phyloP scores from a whole-genome alignment of 2,797 vertebrate genomes.

The Hybognathus amarus region DNA sequence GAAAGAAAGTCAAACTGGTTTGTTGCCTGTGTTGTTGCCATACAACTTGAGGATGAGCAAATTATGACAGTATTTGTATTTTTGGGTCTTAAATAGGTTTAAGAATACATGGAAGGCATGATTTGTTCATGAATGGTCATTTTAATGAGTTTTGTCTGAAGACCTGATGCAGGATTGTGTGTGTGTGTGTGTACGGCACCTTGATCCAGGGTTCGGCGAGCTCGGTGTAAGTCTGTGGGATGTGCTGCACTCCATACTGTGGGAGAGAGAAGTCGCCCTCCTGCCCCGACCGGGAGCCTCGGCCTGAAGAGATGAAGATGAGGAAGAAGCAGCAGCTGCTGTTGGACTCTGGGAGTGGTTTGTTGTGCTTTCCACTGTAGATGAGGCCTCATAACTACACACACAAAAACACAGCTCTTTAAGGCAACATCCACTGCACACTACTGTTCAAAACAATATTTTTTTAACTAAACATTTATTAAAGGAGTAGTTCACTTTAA shows the following conservation, averaged over 20 bases:
- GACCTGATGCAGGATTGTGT: background rate
- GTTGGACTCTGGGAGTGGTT: constrained; percentile 68
- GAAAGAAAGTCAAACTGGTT: background rate
- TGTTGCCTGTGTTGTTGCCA: background rate
- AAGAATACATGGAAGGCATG: background rate
- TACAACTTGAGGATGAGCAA: background rate
- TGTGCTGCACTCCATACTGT: constrained; percentile 86
- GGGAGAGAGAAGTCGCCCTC: constrained; percentile 82
- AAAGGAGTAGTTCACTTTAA: too few relatives aligned
- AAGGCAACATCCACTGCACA: background rate
- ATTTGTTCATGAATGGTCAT: background rate
- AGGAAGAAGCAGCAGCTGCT: constrained; percentile 67
- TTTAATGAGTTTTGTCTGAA: background rate
- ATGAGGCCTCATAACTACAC: constrained; percentile 81
- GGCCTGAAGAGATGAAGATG: constrained; percentile 67
- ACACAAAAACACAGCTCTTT: background rate
- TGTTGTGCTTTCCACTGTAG: constrained; percentile 78
- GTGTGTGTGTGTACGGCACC: constrained; percentile 63
- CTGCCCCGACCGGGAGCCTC: constrained; percentile 73
- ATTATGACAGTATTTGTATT: background rate
- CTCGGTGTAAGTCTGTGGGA: constrained; percentile 83
- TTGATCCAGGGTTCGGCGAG: constrained; percentile 90
- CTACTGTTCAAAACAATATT: background rate
- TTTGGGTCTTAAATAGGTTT: background rate
- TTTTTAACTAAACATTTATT: background rate